Evolutionary conservation across 2,797 vertebrate genomes (phyloP).

Genomic region (Neosilurus hyrtlii): DNA sequence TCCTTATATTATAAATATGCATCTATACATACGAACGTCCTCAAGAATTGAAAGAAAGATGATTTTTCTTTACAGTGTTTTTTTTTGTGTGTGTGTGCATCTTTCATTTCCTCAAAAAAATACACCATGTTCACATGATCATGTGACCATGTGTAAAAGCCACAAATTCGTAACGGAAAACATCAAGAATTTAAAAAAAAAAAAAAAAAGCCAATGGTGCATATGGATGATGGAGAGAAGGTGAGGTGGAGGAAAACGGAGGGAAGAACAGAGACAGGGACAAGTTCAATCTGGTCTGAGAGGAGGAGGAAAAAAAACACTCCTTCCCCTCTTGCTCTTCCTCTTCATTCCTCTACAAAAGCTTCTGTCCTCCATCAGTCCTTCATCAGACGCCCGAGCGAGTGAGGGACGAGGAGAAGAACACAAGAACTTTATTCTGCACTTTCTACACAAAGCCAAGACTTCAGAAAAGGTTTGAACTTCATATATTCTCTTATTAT

Average conservation of each 20-base stretch:
- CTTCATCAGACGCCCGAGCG: not conserved
- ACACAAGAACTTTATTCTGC: not conserved
- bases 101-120: not conserved
- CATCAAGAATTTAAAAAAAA: not conserved
- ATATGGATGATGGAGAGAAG: too few species aligned
- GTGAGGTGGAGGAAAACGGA: not conserved
- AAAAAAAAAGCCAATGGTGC: not conserved
- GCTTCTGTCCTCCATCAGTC: not conserved
- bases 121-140: too few species aligned
- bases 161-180: not conserved
- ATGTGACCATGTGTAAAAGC: not conserved
- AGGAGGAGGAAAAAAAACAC: not conserved
- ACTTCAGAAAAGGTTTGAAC: constrained; percentile 7
- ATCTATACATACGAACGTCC: not conserved
- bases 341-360: constrained; percentile 16
- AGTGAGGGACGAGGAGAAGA: not conserved
- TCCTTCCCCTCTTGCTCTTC: not conserved
- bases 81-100: not conserved
- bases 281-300: not conserved
- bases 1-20: too few species aligned
- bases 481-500: not conserved
- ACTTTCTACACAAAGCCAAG: not conserved
- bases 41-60: not conserved
- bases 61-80: not conserved
- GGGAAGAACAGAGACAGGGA: not conserved